Percentiles rank a stretch among this genome's conserved stretches.
Evolutionary conservation across 2,888 invertebrate species (phyloP).

Genomic region (Agrotis puta): DNA sequence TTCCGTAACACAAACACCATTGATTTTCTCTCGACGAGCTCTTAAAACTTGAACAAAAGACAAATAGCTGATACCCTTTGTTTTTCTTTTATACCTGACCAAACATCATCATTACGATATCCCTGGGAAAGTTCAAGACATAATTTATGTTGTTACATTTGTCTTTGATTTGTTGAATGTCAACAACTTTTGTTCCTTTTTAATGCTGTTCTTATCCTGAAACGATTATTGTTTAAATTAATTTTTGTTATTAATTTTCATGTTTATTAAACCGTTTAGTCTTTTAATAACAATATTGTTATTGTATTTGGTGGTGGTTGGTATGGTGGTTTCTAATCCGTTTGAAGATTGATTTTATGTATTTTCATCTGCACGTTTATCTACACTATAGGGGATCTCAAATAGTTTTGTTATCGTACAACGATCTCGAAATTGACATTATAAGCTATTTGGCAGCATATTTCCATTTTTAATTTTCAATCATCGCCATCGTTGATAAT

Average conservation of each 20-base stretch:
- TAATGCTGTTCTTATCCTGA: too few relatives aligned
- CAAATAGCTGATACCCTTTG: conserved; percentile 53
- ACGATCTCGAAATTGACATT: too few relatives aligned
- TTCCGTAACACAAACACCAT: conserved; percentile 55
- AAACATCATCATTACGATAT: conserved; percentile 24
- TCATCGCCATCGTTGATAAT: not conserved
- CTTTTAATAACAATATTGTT: not conserved
- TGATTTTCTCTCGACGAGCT: conserved; percentile 48
- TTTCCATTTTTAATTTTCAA: not conserved
- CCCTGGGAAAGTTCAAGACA: not conserved
- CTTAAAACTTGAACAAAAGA: conserved; percentile 53
- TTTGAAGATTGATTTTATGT: not conserved
- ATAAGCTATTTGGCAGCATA: too few relatives aligned
- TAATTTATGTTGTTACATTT: not conserved
- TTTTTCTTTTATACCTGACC: conserved; percentile 48
- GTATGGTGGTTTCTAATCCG: not conserved
- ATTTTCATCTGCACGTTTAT: too few relatives aligned
- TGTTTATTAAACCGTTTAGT: too few relatives aligned
- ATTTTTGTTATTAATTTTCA: too few relatives aligned
- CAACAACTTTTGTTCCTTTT: not conserved
- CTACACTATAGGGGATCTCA: not conserved
- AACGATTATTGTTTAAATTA: too few relatives aligned
- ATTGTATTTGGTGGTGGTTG: not conserved
- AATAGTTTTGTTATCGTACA: not conserved
- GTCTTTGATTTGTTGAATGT: not conserved